Evolutionary conservation across 30 jellyfish, hydroid and myxozoan species (phyloP).

Genomic region (Aurelia sp.): DNA sequence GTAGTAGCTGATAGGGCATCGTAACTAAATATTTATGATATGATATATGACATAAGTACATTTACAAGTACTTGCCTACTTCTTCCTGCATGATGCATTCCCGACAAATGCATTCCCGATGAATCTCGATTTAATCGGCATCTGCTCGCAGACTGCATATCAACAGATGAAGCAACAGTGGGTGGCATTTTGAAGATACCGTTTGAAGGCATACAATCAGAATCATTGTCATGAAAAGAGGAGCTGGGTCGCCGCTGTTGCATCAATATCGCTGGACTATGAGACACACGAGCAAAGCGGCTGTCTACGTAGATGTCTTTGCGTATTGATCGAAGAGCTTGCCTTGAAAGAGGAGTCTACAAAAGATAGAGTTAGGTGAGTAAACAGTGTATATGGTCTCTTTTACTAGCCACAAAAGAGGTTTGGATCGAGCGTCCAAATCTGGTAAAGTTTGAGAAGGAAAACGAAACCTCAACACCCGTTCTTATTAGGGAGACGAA

Average conservation of each 20-base stretch:
- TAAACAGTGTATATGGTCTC: too few relatives aligned
- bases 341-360: too few relatives aligned
- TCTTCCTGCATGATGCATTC: not conserved
- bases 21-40: too few relatives aligned
- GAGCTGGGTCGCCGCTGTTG: not conserved
- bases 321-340: slow-evolving; percentile 13
- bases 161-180: slow-evolving; percentile 14
- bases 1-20: too few relatives aligned
- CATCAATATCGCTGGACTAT: not conserved
- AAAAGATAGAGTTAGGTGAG: too few relatives aligned
- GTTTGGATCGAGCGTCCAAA: too few relatives aligned
- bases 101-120: not conserved
- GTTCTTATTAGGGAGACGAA: too few relatives aligned
- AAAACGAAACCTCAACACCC: too few relatives aligned
- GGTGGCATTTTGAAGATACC: slow-evolving; percentile 19
- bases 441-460: too few relatives aligned
- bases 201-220: not conserved
- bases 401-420: too few relatives aligned
- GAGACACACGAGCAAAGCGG: not conserved
- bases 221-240: not conserved
- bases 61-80: not conserved
- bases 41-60: too few relatives aligned
- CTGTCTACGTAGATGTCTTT: not conserved
- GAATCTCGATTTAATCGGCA: slow-evolving; percentile 6
- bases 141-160: slow-evolving; percentile 27